Conservation (phyloP, 1,140 invertebrate genomes). For the Zaprionus capensis region DNA sequence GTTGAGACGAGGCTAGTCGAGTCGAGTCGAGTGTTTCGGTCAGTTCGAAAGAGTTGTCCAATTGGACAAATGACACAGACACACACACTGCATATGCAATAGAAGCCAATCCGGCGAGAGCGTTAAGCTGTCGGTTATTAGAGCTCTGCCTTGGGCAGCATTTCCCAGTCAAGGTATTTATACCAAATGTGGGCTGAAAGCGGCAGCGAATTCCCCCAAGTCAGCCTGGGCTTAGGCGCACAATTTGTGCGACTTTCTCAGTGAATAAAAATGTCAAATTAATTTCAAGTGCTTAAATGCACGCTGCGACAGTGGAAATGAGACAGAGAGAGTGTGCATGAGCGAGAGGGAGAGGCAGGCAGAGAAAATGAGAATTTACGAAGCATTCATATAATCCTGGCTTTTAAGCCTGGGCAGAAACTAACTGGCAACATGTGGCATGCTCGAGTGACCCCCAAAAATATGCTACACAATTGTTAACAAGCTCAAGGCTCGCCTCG, state of each 20-base stretch:
- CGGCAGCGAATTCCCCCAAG: slow-evolving; percentile 3
- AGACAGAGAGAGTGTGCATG: not conserved
- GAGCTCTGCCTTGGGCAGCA: slow-evolving; percentile 8
- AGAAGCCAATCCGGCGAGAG: not conserved
- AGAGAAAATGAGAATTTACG: slow-evolving; percentile 40
- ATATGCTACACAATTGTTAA: slow-evolving; percentile 70
- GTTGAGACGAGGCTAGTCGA: not conserved
- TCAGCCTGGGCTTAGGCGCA: slow-evolving; percentile 18
- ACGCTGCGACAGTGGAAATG: not conserved
- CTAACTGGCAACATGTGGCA: slow-evolving; percentile 52
- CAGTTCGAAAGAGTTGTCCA: slow-evolving; percentile 24
- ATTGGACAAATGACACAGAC: slow-evolving; percentile 56
- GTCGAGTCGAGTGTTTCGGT: slow-evolving; percentile 46
- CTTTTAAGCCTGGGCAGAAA: slow-evolving; percentile 27
- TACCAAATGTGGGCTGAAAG: slow-evolving; percentile 5
- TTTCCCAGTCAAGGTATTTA: slow-evolving; percentile 11
- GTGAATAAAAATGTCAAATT: slow-evolving; percentile 69
- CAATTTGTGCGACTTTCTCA: slow-evolving; percentile 24
- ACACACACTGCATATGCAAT: slow-evolving; percentile 4
- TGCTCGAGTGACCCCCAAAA: slow-evolving; percentile 63
- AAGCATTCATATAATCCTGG: slow-evolving; percentile 32
- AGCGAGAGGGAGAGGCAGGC: not conserved
- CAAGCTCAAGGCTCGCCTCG: slow-evolving; percentile 21
- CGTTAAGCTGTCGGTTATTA: slow-evolving; percentile 55
- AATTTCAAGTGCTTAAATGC: slow-evolving; percentile 49